Evolutionary conservation across 53 echinoderm and acorn worm genomes (phyloP).

Genomic region (Actinopyga echinites): DNA sequence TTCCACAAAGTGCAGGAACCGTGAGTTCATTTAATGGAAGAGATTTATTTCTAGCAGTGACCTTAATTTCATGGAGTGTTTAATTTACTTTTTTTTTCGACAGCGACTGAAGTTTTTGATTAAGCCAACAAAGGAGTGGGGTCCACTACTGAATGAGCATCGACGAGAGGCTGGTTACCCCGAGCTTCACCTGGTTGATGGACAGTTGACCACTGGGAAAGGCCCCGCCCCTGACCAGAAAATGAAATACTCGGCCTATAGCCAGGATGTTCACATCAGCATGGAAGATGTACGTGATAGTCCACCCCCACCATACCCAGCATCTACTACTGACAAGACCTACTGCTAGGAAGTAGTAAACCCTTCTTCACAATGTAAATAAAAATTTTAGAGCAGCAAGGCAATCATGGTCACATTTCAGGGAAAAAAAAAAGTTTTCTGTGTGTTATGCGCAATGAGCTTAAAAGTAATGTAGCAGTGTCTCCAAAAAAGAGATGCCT

Average conservation of each 20-base stretch:
- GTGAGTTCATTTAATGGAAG: too few relatives aligned
- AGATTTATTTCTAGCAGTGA: too few relatives aligned
- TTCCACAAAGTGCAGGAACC: too few relatives aligned
- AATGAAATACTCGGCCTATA: not conserved
- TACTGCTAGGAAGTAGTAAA: not conserved
- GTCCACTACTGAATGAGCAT: conserved; percentile 76
- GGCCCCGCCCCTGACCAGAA: not conserved
- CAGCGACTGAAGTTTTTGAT: conserved; percentile 66
- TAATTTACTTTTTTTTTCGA: not conserved
- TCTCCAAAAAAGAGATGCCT: too few relatives aligned
- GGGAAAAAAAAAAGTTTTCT: too few relatives aligned
- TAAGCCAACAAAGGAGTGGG: conserved; percentile 77
- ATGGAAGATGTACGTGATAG: not conserved
- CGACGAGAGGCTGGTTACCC: conserved; percentile 76
- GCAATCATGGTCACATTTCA: too few relatives aligned
- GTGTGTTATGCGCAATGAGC: too few relatives aligned
- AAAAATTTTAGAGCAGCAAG: too few relatives aligned
- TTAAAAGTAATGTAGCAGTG: too few relatives aligned
- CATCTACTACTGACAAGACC: not conserved
- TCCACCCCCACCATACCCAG: conserved; percentile 15
- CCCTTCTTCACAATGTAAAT: too few relatives aligned
- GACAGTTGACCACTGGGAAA: not conserved
- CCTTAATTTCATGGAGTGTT: too few relatives aligned
- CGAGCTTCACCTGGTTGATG: conserved; percentile 6
- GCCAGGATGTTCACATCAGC: conserved; percentile 18